These are phyloP conservation scores for Mnemiopsis leidyi DNA, from an alignment of 37 sponge, comb jelly and placozoan species.

Conservation along the genomic window DNA sequence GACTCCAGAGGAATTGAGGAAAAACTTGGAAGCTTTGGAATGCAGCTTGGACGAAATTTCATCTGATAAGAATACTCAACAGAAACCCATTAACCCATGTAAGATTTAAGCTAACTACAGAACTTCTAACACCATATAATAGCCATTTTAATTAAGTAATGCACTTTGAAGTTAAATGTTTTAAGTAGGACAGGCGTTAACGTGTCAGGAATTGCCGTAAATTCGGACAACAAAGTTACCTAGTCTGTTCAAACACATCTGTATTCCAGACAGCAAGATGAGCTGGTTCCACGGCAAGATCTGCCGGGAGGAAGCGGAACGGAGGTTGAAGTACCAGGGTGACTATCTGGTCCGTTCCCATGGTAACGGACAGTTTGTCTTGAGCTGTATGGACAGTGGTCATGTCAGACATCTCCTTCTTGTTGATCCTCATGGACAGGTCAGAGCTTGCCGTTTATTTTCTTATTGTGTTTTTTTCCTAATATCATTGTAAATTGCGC, in stretches of 20 bases:
- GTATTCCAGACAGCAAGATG: conserved; percentile 29
- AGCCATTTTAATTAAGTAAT: too few relatives aligned
- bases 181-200: too few relatives aligned
- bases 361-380: conserved; percentile 62
- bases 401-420: conserved; percentile 20
- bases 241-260: too few relatives aligned
- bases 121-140: too few relatives aligned
- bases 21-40: conserved; percentile 1
- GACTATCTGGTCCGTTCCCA: conserved; percentile 65
- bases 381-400: conserved; percentile 48
- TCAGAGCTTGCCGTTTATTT: too few relatives aligned
- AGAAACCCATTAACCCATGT: neutral
- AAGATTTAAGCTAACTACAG: too few relatives aligned
- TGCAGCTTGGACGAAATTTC: conserved; percentile 49
- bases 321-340: conserved; percentile 42
- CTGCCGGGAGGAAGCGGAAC: conserved; percentile 54
- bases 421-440: conserved; percentile 60
- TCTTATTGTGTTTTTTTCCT: too few relatives aligned
- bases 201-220: too few relatives aligned
- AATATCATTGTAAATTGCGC: too few relatives aligned
- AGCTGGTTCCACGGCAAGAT: conserved; percentile 66
- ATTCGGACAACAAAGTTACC: too few relatives aligned
- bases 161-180: too few relatives aligned
- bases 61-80: neutral
- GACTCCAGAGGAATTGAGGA: neutral